These are phyloP conservation scores for Drosophila picticornis DNA, from an alignment of 2,888 invertebrate genomes.

Conservation along the genomic window DNA sequence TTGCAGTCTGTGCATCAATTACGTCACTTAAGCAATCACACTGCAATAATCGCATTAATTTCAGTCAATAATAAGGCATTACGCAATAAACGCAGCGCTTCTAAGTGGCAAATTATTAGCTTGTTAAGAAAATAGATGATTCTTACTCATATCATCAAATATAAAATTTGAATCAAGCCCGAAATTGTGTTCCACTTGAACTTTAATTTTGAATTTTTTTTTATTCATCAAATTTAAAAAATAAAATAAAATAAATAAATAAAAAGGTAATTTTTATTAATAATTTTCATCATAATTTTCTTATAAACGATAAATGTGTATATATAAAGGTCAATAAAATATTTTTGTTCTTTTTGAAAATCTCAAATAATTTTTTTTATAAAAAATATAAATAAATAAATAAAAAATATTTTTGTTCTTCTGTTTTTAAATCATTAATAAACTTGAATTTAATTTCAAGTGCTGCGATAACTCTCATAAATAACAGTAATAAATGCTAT, in stretches of 20 bases:
- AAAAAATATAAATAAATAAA: not conserved
- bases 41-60: conserved; percentile 54
- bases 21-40: conserved; percentile 65
- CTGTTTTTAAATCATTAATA: not conserved
- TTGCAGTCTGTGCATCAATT: conserved; percentile 57
- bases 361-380: not conserved
- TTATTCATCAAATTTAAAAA: not conserved
- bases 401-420: not conserved
- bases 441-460: conserved; percentile 3
- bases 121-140: not conserved
- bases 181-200: not conserved
- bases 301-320: no score
- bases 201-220: not conserved
- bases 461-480: conserved; percentile 22
- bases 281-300: no score
- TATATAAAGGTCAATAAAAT: no score
- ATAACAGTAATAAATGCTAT: conserved; percentile 35
- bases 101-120: not conserved
- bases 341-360: not conserved
- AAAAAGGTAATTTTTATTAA: no score
- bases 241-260: no score
- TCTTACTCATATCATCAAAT: not conserved
- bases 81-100: conserved; percentile 23
- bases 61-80: conserved; percentile 36
- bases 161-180: not conserved